Conservation (phyloP, 1,140 invertebrate species). For the Trigoniulus corallinus region DNA sequence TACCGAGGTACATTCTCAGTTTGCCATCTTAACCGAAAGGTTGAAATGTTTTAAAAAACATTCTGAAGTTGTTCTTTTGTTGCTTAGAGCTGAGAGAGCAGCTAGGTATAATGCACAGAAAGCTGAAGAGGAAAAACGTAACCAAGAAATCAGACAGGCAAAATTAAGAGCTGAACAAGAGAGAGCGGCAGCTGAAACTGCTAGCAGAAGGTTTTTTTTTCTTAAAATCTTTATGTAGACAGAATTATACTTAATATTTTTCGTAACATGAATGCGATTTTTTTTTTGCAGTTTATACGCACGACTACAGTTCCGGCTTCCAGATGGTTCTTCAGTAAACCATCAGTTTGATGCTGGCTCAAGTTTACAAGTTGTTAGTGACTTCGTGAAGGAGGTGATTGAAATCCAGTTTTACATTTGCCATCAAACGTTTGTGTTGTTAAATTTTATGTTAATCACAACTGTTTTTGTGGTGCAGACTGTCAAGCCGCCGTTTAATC, state of each 20-base stretch:
- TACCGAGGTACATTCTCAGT: too few species aligned
- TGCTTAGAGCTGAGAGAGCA: slow-evolving; percentile 25
- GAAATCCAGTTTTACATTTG: neutral
- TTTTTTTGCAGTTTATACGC: slow-evolving; percentile 25
- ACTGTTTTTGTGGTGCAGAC: slow-evolving; percentile 6
- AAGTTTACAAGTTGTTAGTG: slow-evolving; percentile 35
- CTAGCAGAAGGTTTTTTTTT: slow-evolving; percentile 20
- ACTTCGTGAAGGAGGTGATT: slow-evolving; percentile 35
- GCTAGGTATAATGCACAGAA: slow-evolving; percentile 23
- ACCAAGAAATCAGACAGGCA: slow-evolving; percentile 16
- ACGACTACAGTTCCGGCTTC: slow-evolving; percentile 64
- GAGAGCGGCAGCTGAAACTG: slow-evolving; percentile 17
- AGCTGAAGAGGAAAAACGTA: slow-evolving; percentile 15
- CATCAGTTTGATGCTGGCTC: slow-evolving; percentile 41
- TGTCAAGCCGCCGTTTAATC: slow-evolving; percentile 20
- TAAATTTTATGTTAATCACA: neutral
- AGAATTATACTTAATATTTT: neutral
- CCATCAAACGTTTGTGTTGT: neutral
- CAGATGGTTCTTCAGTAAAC: slow-evolving; percentile 49
- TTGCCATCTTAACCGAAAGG: too few species aligned
- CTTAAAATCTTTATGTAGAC: slow-evolving; percentile 7
- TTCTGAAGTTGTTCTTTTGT: too few species aligned
- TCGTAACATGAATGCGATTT: too few species aligned
- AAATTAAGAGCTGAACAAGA: slow-evolving; percentile 15
- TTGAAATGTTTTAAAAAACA: too few species aligned